Percentiles rank a stretch among this genome's conserved stretches.
These are phyloP conservation scores for Ectemnius cavifrons DNA, from an alignment of 2,888 invertebrate species.

Conservation along the genomic window DNA sequence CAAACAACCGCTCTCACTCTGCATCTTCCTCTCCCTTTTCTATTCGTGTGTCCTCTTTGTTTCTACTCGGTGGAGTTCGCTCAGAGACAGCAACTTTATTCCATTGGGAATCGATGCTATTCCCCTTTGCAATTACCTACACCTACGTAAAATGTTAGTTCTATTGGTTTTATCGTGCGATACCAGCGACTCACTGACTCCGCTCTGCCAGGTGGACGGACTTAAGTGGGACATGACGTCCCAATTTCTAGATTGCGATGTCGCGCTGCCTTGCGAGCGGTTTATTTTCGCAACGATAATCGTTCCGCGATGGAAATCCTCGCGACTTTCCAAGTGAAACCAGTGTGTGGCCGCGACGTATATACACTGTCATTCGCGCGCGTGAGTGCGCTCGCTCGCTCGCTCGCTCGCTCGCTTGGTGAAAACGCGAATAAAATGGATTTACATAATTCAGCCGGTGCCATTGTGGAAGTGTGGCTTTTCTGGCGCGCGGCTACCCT, in stretches of 20 bases:
- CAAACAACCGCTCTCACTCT: too few species aligned
- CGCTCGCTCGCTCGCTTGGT: constrained; percentile 4
- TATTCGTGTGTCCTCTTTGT: too few species aligned
- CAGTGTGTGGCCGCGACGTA: constrained; percentile 20
- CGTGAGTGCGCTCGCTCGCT: neutral
- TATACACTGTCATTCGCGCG: too few species aligned
- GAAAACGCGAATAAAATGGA: constrained; percentile 57
- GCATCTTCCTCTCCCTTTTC: too few species aligned
- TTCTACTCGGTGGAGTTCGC: too few species aligned
- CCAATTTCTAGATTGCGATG: constrained; percentile 7
- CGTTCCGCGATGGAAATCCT: constrained; percentile 49
- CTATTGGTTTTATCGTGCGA: constrained; percentile 39
- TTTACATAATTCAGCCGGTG: constrained; percentile 54
- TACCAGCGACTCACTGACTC: constrained; percentile 24
- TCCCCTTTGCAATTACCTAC: too few species aligned
- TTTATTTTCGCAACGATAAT: constrained; percentile 30
- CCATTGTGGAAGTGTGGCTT: constrained; percentile 37
- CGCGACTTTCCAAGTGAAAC: constrained; percentile 61
- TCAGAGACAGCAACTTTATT: too few species aligned
- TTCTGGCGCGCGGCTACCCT: constrained; percentile 14
- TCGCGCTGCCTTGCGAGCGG: neutral
- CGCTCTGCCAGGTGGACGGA: too few species aligned
- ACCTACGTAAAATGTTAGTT: too few species aligned
- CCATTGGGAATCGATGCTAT: too few species aligned
- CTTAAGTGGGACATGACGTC: constrained; percentile 36